phyloP scores from a whole-genome alignment of 2,113 vertebrate genomes.

The Eretmodus cyanostictus region DNA sequence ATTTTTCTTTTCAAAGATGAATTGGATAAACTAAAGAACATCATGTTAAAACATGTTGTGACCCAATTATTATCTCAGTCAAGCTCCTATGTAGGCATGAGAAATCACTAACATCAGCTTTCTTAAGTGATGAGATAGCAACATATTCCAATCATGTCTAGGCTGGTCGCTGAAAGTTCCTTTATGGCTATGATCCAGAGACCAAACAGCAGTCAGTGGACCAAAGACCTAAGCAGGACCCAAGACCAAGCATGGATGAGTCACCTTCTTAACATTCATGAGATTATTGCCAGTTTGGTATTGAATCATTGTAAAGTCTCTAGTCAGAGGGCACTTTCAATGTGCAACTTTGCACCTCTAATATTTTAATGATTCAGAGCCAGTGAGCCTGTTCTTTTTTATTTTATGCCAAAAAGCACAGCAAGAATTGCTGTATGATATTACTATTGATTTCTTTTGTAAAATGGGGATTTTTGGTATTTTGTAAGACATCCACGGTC shows the following conservation, averaged over 20 bases:
- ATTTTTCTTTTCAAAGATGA: not conserved
- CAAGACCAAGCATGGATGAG: not conserved
- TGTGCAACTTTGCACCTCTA: not conserved
- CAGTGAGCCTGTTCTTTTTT: not conserved
- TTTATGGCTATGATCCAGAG: not conserved
- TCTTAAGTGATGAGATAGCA: not conserved
- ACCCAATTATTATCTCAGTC: not conserved
- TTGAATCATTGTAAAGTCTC: not conserved
- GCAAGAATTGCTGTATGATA: not conserved
- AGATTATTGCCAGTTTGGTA: not conserved
- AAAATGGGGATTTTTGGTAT: not conserved
- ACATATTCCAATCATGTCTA: not conserved
- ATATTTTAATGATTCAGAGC: not conserved
- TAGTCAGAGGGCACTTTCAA: not conserved
- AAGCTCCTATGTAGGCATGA: not conserved
- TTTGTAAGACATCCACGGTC: not conserved
- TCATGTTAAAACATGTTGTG: not conserved
- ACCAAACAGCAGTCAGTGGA: not conserved
- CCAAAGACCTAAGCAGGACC: not conserved
- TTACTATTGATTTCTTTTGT: not conserved
- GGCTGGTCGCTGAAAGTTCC: not conserved
- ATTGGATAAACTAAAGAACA: not conserved
- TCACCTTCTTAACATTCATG: not conserved
- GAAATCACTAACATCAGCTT: not conserved
- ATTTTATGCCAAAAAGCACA: not conserved